These are phyloP conservation scores for Micromussa lordhowensis DNA, from an alignment of 92 coral and sea anemone genomes.

Conservation along the genomic window DNA sequence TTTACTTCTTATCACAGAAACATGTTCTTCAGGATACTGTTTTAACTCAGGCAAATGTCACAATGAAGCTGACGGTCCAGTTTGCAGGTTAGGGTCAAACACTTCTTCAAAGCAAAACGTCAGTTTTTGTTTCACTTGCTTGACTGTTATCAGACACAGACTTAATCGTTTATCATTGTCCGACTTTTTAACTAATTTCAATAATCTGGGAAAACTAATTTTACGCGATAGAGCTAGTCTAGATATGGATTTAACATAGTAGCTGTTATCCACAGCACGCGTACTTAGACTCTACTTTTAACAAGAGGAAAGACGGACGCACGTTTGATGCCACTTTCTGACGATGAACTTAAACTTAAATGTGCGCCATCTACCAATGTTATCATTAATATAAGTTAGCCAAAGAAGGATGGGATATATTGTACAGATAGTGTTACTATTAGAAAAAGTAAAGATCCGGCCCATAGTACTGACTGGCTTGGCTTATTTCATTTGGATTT, in stretches of 20 bases:
- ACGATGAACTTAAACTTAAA: not conserved
- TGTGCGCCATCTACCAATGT: not conserved
- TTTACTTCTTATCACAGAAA: slow-evolving; percentile 41
- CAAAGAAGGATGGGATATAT: not conserved
- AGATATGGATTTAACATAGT: not conserved
- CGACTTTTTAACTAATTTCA: not conserved
- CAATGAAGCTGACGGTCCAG: slow-evolving; percentile 51
- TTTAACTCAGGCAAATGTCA: slow-evolving; percentile 69
- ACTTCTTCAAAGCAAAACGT: no score
- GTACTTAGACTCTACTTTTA: not conserved
- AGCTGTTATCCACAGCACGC: not conserved
- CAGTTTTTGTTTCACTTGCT: not conserved
- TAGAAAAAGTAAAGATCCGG: not conserved
- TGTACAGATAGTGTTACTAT: not conserved
- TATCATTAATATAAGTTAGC: not conserved
- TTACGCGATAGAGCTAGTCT: not conserved
- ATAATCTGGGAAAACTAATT: not conserved
- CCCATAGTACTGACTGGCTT: not conserved
- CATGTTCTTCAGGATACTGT: slow-evolving; percentile 76
- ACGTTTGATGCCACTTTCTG: not conserved
- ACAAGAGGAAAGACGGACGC: not conserved
- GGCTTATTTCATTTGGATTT: not conserved
- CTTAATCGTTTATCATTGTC: not conserved
- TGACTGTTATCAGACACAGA: not conserved
- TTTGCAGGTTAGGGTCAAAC: slow-evolving; percentile 65